A percentile compares a stretch with the other conserved stretches of the same genome.
phyloP scores from a whole-genome alignment of 2,797 vertebrate genomes.

The Cheirogaleus major region DNA sequence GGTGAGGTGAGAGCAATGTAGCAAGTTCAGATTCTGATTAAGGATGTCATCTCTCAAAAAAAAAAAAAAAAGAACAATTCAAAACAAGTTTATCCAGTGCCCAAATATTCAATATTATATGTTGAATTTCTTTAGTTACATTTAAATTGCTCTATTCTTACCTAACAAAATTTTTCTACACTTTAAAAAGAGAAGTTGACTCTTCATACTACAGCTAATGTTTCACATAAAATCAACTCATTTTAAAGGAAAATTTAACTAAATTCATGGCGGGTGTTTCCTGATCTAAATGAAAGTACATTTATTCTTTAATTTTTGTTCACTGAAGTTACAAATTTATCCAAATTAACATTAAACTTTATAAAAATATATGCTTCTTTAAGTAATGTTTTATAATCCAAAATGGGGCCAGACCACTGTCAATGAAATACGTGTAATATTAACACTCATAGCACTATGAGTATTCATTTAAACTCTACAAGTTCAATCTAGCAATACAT shows the following conservation, averaged over 20 bases:
- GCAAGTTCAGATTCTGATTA: background rate
- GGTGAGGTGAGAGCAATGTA: background rate
- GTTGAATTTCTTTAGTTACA: constrained; percentile 1
- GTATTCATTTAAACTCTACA: constrained; percentile 6
- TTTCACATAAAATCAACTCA: constrained; percentile 25
- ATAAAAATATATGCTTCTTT: constrained; percentile 27
- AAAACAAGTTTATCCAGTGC: background rate
- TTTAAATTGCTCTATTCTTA: constrained; percentile 40
- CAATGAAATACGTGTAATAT: background rate
- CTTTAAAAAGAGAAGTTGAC: constrained; percentile 38
- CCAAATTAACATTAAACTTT: constrained; percentile 34
- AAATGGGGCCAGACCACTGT: background rate
- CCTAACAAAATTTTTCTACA: background rate
- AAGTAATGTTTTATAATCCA: background rate
- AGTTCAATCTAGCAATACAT: background rate
- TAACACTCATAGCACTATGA: background rate
- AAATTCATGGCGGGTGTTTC: background rate
- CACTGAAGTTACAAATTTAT: background rate
- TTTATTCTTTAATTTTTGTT: constrained; percentile 31
- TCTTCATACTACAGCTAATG: background rate
- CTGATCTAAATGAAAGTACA: constrained; percentile 27
- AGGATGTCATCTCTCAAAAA: background rate
- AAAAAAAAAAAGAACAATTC: background rate
- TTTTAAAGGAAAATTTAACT: constrained; percentile 34
- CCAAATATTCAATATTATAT: background rate